A percentile compares a stretch with the other conserved stretches of the same genome.
Conservation (phyloP, 2,888 invertebrate genomes). For the Pimpla rufipes region DNA sequence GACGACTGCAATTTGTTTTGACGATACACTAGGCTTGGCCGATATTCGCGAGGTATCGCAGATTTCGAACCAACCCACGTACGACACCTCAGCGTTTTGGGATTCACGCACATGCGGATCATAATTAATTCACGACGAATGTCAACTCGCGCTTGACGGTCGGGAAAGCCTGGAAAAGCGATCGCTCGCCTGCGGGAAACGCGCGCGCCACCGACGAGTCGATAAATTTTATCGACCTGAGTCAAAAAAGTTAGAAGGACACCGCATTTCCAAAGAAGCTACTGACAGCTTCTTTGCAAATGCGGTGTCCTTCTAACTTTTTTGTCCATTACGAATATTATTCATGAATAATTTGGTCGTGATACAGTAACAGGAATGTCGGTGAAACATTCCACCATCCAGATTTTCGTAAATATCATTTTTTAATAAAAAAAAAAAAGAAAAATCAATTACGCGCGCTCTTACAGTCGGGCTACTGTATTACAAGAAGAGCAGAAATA, state of each 20-base stretch:
- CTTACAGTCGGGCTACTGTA: background rate
- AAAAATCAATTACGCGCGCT: no score
- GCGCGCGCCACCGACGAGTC: background rate
- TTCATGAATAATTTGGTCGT: no score
- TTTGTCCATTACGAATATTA: no score
- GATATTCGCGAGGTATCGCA: constrained; percentile 42
- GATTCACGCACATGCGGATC: constrained; percentile 23
- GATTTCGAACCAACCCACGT: constrained; percentile 51
- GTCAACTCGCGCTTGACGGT: background rate
- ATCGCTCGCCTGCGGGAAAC: constrained; percentile 3
- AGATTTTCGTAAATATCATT: no score
- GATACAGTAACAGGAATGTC: no score
- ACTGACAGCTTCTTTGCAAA: no score
- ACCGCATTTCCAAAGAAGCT: no score
- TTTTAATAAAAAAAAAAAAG: no score
- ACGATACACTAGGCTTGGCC: constrained; percentile 19
- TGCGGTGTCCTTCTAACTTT: no score
- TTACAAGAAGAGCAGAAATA: constrained; percentile 8
- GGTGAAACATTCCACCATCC: no score
- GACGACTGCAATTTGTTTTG: constrained; percentile 29
- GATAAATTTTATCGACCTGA: constrained; percentile 18
- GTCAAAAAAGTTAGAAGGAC: no score
- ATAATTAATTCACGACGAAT: constrained; percentile 37
- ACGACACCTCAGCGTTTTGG: constrained; percentile 15
- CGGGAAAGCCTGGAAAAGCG: constrained; percentile 15